Conservation (phyloP, 2,888 invertebrate species). For the Sphaerophoria rueppellii region DNA sequence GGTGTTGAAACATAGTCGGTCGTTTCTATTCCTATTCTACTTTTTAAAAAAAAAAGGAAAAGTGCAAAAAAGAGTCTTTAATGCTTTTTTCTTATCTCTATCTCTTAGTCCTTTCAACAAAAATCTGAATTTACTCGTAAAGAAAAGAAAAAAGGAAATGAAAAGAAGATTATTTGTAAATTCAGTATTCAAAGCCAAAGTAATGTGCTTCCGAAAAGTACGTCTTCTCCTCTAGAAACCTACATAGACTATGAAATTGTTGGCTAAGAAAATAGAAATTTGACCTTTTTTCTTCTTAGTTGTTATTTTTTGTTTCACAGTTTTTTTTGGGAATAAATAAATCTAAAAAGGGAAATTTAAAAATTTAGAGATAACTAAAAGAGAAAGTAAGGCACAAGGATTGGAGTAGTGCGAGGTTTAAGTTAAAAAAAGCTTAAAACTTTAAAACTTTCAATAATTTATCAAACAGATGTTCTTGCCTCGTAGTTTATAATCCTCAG, state of each 20-base stretch:
- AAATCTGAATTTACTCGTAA: slow-evolving; percentile 1
- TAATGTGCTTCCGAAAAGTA: background rate
- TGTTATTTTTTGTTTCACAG: background rate
- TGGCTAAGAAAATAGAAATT: slow-evolving; percentile 3
- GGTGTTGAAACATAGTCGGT: background rate
- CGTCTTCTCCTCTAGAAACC: background rate
- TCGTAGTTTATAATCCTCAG: no score
- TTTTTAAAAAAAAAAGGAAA: background rate
- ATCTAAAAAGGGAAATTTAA: background rate
- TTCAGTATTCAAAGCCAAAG: background rate
- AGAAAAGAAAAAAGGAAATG: background rate
- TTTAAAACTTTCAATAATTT: no score
- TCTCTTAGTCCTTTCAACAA: background rate
- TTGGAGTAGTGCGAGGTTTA: no score
- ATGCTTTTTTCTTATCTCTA: background rate
- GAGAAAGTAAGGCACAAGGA: background rate
- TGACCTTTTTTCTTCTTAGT: background rate
- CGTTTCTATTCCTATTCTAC: background rate
- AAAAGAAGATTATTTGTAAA: background rate
- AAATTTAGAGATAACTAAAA: background rate
- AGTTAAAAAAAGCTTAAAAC: no score
- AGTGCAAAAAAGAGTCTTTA: background rate
- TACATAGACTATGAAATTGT: background rate
- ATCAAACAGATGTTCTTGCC: no score
- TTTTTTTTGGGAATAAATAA: background rate